These are phyloP conservation scores for Cacatua alba DNA, from an alignment of 2,113 vertebrate species.

Conservation along the genomic window DNA sequence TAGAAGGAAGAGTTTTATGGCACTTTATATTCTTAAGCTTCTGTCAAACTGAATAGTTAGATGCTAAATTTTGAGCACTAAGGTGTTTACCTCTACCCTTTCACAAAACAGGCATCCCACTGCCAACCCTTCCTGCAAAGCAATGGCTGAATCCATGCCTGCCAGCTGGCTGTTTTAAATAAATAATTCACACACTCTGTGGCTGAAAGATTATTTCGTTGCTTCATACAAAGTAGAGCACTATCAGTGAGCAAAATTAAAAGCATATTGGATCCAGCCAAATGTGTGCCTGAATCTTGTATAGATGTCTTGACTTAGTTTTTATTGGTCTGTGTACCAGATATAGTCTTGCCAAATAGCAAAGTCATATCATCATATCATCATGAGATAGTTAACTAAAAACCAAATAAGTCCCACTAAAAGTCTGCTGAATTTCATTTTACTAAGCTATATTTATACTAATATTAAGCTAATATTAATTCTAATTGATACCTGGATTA, in stretches of 20 bases:
- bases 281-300: not conserved
- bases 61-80: not conserved
- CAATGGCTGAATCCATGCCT: not conserved
- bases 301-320: not conserved
- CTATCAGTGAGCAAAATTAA: not conserved
- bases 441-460: not conserved
- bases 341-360: not conserved
- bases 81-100: not conserved
- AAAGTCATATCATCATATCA: not conserved
- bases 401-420: rapidly evolving
- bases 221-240: not conserved
- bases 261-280: not conserved
- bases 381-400: not conserved
- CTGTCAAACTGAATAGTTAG: not conserved
- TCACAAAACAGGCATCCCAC: not conserved
- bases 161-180: not conserved
- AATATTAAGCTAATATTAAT: not conserved
- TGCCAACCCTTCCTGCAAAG: not conserved
- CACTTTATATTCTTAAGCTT: not conserved
- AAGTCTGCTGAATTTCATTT: not conserved
- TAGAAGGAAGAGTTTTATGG: not conserved
- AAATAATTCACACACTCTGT: not conserved
- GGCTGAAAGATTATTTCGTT: not conserved
- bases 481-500: not conserved
- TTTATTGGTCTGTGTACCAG: not conserved